Conservation (phyloP, 2,797 vertebrate genomes). For the Sebastes trivittatus region DNA sequence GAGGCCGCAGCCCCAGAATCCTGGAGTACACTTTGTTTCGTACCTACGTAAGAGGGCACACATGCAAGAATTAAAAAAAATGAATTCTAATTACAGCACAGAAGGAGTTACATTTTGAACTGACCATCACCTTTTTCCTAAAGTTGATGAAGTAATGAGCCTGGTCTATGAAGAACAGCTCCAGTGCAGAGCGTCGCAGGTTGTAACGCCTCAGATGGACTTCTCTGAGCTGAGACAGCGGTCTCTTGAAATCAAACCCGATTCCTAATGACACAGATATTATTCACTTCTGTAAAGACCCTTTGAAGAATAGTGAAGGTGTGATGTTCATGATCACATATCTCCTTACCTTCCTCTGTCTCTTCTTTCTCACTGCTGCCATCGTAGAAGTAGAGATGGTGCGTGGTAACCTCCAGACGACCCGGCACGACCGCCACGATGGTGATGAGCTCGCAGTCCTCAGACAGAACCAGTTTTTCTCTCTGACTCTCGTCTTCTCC, state of each 20-base stretch:
- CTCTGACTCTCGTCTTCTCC: constrained; percentile 90
- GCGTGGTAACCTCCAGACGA: constrained; percentile 94
- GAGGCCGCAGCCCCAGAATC: constrained; percentile 90
- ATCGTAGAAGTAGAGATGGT: constrained; percentile 96
- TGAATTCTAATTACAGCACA: not conserved
- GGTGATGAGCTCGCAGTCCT: constrained; percentile 97
- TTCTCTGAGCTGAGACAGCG: constrained; percentile 93
- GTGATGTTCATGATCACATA: not conserved
- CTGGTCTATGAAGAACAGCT: constrained; percentile 98
- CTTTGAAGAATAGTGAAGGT: not conserved
- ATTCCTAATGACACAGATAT: constrained; percentile 82
- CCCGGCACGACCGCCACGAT: constrained; percentile 90
- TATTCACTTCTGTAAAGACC: not conserved
- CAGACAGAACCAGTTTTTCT: constrained; percentile 94
- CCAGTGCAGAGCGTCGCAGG: constrained; percentile 93
- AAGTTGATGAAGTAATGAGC: constrained; percentile 99
- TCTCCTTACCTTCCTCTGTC: constrained; percentile 90
- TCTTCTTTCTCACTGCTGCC: constrained; percentile 92
- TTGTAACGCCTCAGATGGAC: constrained; percentile 97
- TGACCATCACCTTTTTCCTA: constrained; percentile 84
- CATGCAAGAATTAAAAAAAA: not conserved
- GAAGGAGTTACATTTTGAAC: not conserved
- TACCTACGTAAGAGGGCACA: constrained; percentile 75
- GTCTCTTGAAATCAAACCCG: constrained; percentile 94
- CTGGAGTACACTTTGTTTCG: constrained; percentile 95